Evolutionary conservation across 1,140 invertebrate genomes (phyloP), one percentile per base, ranked within the genome.

Genomic region (Orchestia grillus): DNA sequence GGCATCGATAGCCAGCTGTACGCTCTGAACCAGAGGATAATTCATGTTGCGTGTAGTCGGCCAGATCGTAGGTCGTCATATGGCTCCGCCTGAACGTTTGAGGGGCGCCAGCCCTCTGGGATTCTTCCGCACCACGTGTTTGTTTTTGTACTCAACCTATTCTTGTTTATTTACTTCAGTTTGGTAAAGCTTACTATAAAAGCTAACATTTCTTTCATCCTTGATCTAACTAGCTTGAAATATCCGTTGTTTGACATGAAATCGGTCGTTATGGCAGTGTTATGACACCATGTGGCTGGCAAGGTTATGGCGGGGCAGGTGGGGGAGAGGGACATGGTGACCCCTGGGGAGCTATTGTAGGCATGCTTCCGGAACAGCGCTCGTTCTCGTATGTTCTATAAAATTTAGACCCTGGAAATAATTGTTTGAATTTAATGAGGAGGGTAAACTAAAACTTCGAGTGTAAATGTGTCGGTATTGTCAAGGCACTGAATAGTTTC

Each of bases 41-140:
- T 36, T 77, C 11, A 77, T 36, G 28, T 77, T 36, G 15, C 62
- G 62, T 77, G 36, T 28, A 19, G 11, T 77, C 15, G 62, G 3
- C 15, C 62, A 77, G 28, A 77, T 77, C 15, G 11, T 53, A 77
- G 28, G 28, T 23, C 62, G 62, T 77, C 62, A 77, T 77, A 77
- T 77, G 62, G 88, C 28, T 90, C 88, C 88, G 43, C 41, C 88
- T 90, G 88, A 4, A 90, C 88, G 36, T 36, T 4, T n/a, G 87
- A 87, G 87, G 41, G 87, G 87, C 87, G 36, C 87, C 47, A 53
- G 87, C 87, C 36, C 87, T 87, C 41, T 44, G n/a, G 36, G 0
- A 41, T 94, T 94, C 92, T 94, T 94, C 92, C 92, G 92, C 44
- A 94, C 92, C 92, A 94, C 92, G 92, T 94, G 92, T 11, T 45